phyloP scores from a whole-genome alignment of 2,113 vertebrate genomes.

The Rhynchopsitta pachyrhyncha region DNA sequence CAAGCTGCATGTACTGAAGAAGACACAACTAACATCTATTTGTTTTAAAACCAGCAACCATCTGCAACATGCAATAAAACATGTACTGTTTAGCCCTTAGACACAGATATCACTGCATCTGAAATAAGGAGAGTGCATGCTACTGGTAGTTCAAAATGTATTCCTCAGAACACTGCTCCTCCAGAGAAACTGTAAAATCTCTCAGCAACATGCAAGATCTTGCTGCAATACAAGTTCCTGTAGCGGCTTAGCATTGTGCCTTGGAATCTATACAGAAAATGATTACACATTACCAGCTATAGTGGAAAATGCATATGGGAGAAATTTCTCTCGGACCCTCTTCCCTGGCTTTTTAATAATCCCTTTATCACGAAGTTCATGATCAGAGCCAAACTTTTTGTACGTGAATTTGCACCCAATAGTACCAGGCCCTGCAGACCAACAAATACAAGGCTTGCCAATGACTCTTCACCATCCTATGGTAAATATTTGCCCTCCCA shows the following conservation, averaged over 20 bases:
- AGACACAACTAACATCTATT: neutral
- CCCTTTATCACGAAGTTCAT: neutral
- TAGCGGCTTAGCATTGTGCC: neutral
- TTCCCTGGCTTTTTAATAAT: neutral
- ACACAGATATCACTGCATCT: neutral
- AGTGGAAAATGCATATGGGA: neutral
- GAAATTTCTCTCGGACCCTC: neutral
- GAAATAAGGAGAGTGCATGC: neutral
- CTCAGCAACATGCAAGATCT: neutral
- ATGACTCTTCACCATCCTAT: neutral
- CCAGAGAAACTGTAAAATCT: neutral
- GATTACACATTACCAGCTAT: neutral
- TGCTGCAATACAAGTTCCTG: neutral
- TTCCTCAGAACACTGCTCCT: neutral
- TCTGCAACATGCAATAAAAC: neutral
- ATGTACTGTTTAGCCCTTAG: neutral
- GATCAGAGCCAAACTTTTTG: neutral
- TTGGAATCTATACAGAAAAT: neutral
- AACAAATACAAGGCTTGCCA: neutral
- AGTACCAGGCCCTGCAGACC: neutral
- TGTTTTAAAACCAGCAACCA: neutral
- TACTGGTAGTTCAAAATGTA: neutral
- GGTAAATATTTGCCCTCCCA: neutral
- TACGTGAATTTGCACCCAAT: neutral
- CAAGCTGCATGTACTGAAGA: neutral